phyloP scores from a whole-genome alignment of 2,888 invertebrate species.

The Eurytoma adleriae region DNA sequence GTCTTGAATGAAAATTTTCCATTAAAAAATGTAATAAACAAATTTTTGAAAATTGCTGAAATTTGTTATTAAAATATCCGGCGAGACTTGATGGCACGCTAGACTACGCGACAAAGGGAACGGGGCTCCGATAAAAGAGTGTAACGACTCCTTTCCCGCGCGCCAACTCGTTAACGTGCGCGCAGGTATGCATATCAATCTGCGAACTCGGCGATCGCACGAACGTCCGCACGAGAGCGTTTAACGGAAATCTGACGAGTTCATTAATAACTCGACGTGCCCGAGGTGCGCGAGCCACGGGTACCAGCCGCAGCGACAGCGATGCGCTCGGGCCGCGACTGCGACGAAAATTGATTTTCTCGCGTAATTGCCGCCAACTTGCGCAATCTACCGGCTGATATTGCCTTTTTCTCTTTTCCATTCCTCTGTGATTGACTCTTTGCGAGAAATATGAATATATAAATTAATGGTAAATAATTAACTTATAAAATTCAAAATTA shows the following conservation, averaged over 20 bases:
- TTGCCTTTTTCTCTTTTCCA: not conserved
- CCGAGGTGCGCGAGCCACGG: not conserved
- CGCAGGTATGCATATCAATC: not conserved
- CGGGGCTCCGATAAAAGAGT: not conserved
- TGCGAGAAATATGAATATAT: too few species aligned
- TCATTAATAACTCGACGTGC: constrained; percentile 67
- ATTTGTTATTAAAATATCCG: too few species aligned
- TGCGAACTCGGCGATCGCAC: constrained; percentile 24
- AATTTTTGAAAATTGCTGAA: too few species aligned
- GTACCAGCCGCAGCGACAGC: not conserved
- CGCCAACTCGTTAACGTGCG: constrained; percentile 2
- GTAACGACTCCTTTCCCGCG: not conserved
- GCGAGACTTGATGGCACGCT: too few species aligned
- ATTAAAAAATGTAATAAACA: too few species aligned
- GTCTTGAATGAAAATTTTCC: too few species aligned
- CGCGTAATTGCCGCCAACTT: not conserved
- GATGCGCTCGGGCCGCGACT: constrained; percentile 56
- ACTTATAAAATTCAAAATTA: too few species aligned
- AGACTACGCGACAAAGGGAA: not conserved
- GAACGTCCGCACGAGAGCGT: constrained; percentile 56
- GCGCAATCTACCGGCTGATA: not conserved
- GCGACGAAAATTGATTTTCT: constrained; percentile 10
- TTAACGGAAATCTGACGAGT: constrained; percentile 70
- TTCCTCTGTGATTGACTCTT: not conserved
- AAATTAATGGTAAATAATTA: too few species aligned